Evolutionary conservation across 2,888 invertebrate species (phyloP).

Genomic region (Hemithea aestivaria): DNA sequence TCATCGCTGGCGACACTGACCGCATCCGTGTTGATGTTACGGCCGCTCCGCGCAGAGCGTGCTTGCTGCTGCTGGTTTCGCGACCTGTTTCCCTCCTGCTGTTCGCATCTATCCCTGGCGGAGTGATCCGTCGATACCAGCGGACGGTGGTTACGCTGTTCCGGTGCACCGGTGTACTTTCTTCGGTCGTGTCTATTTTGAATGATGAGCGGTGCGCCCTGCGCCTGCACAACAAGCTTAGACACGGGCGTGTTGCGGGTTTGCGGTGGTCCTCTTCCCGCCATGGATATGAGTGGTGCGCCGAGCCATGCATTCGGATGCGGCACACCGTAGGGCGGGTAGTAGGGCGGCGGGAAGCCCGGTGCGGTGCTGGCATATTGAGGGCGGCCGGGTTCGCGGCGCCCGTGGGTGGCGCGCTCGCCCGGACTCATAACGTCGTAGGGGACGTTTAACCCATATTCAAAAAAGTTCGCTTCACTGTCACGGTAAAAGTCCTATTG

Average conservation of each 20-base stretch:
- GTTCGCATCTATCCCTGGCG: slow-evolving; percentile 57
- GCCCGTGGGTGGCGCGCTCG: slow-evolving; percentile 76
- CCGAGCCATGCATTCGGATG: slow-evolving; percentile 86
- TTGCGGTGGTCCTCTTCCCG: slow-evolving; percentile 77
- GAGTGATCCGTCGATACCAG: slow-evolving; percentile 51
- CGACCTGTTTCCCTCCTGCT: slow-evolving; percentile 59
- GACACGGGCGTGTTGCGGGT: slow-evolving; percentile 80
- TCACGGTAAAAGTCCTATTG: slow-evolving; percentile 70
- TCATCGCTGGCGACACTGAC: slow-evolving; percentile 88
- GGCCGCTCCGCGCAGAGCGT: slow-evolving; percentile 61
- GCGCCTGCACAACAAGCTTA: slow-evolving; percentile 89
- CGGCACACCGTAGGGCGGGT: slow-evolving; percentile 73
- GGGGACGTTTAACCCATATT: slow-evolving; percentile 87
- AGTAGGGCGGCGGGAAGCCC: slow-evolving; percentile 74
- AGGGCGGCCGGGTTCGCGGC: slow-evolving; percentile 76
- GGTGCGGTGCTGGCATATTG: slow-evolving; percentile 72
- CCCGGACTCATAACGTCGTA: slow-evolving; percentile 72
- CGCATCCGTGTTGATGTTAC: slow-evolving; percentile 81
- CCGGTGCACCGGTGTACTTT: slow-evolving; percentile 64
- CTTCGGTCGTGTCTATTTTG: slow-evolving; percentile 81
- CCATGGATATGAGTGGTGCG: slow-evolving; percentile 89
- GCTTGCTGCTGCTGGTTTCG: slow-evolving; percentile 67
- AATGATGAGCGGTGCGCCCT: slow-evolving; percentile 90
- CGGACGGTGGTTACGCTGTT: slow-evolving; percentile 63
- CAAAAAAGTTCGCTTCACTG: slow-evolving; percentile 64